Evolutionary conservation across 2,113 vertebrate genomes (phyloP).

Genomic region (Suncus etruscus): DNA sequence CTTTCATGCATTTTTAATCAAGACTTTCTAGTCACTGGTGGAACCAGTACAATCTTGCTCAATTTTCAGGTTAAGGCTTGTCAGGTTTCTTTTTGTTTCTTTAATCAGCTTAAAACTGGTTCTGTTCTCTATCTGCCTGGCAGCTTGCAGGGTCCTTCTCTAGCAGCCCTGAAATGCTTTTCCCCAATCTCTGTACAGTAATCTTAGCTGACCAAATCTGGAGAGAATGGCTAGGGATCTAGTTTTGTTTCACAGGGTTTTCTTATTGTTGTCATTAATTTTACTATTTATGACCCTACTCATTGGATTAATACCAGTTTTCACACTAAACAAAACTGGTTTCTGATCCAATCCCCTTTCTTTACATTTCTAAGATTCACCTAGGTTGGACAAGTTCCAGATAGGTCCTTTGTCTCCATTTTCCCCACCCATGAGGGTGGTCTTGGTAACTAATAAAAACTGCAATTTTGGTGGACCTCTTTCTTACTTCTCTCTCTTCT

Average conservation of each 20-base stretch:
- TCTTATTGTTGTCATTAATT: neutral
- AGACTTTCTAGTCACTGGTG: neutral
- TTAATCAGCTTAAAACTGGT: conserved; percentile 12
- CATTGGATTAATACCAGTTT: no score
- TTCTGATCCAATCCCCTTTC: no score
- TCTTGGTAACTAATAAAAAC: no score
- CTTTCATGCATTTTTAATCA: neutral
- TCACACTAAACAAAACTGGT: no score
- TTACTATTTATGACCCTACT: neutral
- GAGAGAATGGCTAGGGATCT: neutral
- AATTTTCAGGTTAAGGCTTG: neutral
- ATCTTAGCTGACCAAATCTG: neutral
- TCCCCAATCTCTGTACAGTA: neutral
- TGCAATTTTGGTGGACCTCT: no score
- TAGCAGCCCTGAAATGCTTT: neutral
- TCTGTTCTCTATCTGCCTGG: neutral
- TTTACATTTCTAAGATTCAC: no score
- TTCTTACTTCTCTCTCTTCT: no score
- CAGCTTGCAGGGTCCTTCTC: neutral
- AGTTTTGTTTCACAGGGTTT: neutral
- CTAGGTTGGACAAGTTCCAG: no score
- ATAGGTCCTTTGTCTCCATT: no score
- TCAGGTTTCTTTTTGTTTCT: conserved; percentile 12
- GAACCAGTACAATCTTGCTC: neutral
- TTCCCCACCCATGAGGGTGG: no score